Conservation (phyloP, 2,113 vertebrate genomes). For the Sphyrna mokarran region DNA sequence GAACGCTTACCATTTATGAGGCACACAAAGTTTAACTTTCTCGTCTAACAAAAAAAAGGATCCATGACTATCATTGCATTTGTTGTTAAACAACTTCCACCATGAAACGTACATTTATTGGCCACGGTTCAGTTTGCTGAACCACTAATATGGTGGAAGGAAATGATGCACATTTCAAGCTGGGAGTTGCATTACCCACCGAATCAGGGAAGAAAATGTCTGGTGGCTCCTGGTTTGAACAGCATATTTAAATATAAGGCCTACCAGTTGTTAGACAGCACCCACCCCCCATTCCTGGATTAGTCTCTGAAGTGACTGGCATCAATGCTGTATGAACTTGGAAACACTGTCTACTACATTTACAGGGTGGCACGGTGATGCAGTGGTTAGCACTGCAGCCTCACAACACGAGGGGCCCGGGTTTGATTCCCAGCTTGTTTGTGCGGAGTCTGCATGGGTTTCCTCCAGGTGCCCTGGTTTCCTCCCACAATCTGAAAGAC, state of each 20-base stretch:
- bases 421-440: no score
- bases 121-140: background rate
- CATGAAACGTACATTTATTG: background rate
- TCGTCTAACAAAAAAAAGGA: background rate
- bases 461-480: no score
- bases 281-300: background rate
- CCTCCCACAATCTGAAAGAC: no score
- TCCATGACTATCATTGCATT: background rate
- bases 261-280: background rate
- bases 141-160: background rate
- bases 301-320: background rate
- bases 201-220: background rate
- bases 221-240: background rate
- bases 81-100: background rate
- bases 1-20: background rate
- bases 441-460: no score
- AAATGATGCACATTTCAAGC: background rate
- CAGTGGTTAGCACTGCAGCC: no score
- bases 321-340: background rate
- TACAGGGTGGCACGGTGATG: no score
- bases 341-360: background rate
- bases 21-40: background rate
- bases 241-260: background rate
- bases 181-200: background rate
- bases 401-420: no score